These are phyloP conservation scores for Lutraria lutraria DNA, from an alignment of 2,888 invertebrate genomes.

Conservation along the genomic window DNA sequence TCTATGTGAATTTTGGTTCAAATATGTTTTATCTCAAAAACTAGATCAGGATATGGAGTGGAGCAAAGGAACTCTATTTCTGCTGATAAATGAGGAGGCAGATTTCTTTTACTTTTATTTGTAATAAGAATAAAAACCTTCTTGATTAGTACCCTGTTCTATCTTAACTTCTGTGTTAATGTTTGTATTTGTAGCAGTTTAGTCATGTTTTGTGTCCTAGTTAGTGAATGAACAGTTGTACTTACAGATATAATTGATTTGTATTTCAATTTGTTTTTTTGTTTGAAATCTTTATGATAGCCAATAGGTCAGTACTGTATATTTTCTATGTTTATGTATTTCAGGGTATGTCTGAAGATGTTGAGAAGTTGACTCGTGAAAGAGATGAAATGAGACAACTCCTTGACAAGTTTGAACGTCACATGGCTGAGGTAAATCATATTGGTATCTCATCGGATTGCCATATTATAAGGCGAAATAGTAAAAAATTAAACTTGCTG, in stretches of 20 bases:
- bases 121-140: too few species aligned
- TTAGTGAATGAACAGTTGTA: background rate
- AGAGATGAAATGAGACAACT: conserved; percentile 86
- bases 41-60: too few species aligned
- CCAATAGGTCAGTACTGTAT: background rate
- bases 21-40: too few species aligned
- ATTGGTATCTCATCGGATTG: background rate
- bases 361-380: conserved; percentile 84
- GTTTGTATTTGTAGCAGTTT: too few species aligned
- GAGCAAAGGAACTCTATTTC: too few species aligned
- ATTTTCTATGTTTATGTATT: conserved; percentile 26
- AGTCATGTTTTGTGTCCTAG: background rate
- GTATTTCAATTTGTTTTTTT: background rate
- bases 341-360: conserved; percentile 78
- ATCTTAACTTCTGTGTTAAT: too few species aligned
- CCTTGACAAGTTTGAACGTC: conserved; percentile 87
- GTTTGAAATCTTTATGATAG: background rate
- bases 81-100: too few species aligned
- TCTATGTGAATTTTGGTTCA: background rate
- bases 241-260: background rate
- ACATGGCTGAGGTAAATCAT: conserved; percentile 86
- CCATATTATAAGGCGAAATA: too few species aligned
- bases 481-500: too few species aligned
- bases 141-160: too few species aligned
- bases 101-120: too few species aligned